phyloP scores from a whole-genome alignment of 2,888 invertebrate species.

The Philereme vetulata region DNA sequence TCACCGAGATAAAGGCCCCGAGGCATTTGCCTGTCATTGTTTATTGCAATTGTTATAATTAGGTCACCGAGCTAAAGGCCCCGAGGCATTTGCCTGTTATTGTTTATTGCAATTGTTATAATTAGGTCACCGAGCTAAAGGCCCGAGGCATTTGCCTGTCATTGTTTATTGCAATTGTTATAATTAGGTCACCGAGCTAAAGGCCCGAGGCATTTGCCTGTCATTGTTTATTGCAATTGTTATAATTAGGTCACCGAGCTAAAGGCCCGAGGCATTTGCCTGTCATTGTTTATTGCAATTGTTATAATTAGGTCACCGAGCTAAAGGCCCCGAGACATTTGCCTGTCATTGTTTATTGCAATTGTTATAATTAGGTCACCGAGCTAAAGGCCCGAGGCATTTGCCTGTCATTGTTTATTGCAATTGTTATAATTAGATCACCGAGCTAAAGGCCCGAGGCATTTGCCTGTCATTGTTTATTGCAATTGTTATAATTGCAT shows the following conservation, averaged over 20 bases:
- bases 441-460: conserved; percentile 7
- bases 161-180: too few species aligned
- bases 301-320: neutral
- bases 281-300: too few species aligned
- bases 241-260: conserved; percentile 1
- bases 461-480: neutral
- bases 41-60: too few species aligned
- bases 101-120: too few species aligned
- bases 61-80: conserved; percentile 2
- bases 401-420: neutral
- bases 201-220: conserved; percentile 4
- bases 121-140: conserved; percentile 2
- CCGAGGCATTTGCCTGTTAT: conserved; percentile 1
- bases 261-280: conserved; percentile 4
- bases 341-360: conserved; percentile 1
- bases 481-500: conserved; percentile 4
- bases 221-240: too few species aligned
- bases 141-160: conserved; percentile 2
- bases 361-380: too few species aligned
- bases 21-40: conserved; percentile 2
- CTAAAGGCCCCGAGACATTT: conserved; percentile 5
- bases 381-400: conserved; percentile 6
- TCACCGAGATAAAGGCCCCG: conserved; percentile 3
- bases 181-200: conserved; percentile 1
- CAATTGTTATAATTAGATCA: too few species aligned